Base-by-base conservation (phyloP, 2,113 vertebrate species). In the Corythaeola cristata region DNA sequence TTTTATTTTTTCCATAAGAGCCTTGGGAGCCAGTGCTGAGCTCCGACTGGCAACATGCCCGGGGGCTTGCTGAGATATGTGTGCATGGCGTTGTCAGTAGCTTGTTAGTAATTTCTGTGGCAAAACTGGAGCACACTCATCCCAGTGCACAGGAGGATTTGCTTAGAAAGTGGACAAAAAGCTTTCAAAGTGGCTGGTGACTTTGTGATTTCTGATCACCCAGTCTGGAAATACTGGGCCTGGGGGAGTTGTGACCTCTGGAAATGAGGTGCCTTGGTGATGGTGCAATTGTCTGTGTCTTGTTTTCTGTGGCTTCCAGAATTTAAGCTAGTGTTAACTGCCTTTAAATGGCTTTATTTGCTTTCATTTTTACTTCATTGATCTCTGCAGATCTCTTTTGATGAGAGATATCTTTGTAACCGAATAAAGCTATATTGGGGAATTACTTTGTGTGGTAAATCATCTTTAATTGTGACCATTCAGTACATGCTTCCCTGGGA, bases 261-360 rank as follows among this genome's bases (percentile, higher is more conserved):
- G 22, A 24, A 37, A 2, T 0, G 18, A 3, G 32, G 69, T 12
- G 6, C 59, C 17, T 44, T 6, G 8, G 47, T 3, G 28, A 3
- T 7, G n/a, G 33, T 17, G 85, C 21, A 0, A 0, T 5, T 27
- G 11, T 11, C 49, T 15, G 15, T 5, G 56, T 12, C n/a, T 7
- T 7, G 7, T 7, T 56, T 41, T 32, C 21, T 12, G 0, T 4
- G 15, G 22, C 44, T 64, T 23, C 60, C 23, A 5, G 7, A 41
- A 8, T 2, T 12, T 2, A 3, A 27, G 19, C 45, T 49, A 2
- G 7, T 6, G 37, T 56, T 47, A 35, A 2, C 44, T 41, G 63
- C 30, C 23, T 79, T 39, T 39, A 5, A 41, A 9, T 5, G 21
- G 11, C 23, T 72, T 37, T 50, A 2, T 5, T 10, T 26, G 7